Evolutionary conservation across 2,797 vertebrate genomes (phyloP), one percentile per base, ranked within the genome.

Genomic region (Hemibagrus guttatus): DNA sequence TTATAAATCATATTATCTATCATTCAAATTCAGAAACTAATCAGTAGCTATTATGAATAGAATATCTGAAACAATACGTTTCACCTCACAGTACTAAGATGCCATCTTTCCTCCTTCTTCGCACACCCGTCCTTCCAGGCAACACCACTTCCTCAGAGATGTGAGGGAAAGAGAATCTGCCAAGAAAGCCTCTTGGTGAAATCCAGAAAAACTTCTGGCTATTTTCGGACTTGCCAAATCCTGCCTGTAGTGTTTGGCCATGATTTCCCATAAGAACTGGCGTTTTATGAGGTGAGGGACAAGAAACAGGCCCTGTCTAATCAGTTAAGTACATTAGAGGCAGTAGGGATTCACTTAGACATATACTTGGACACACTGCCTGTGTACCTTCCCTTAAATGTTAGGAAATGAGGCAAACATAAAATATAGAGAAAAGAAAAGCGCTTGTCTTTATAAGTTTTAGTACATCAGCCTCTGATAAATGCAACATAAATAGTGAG

Each of bases 261-360:
- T 89, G 88, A 91, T 91, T 90, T 91, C 89, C 89, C 90, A 90
- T 39, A 46, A 90, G 90, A 28, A 88, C 56, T 26, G 49, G 39
- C 46, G 86, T 26, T 46, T 59, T 84, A 83, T 85, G 63, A 88
- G 83, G 75, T 81, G 69, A 83, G 87, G 81, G 89, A 85, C 87
- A 86, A 71, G 54, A 87, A 91, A 84, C 89, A 89, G 87, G 83
- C 86, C 83, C 85, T 16, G 72, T 87, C 83, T 90, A 87, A 89
- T 89, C 88, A 91, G 86, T 86, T 87, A 90, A 89, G 71, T 84
- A 90, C 61, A 71, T 80, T 81, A 85, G 84, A 42, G 64, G 61
- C 76, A 61, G 52, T 31, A 66, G 68, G 26, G 69, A 84, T 72
- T 84, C 80, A 81, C 85, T 74, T 80, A 63, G 49, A 69, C 86